These are phyloP conservation scores for Zele albiditarsus DNA, from an alignment of 2,888 invertebrate genomes.

Conservation along the genomic window DNA sequence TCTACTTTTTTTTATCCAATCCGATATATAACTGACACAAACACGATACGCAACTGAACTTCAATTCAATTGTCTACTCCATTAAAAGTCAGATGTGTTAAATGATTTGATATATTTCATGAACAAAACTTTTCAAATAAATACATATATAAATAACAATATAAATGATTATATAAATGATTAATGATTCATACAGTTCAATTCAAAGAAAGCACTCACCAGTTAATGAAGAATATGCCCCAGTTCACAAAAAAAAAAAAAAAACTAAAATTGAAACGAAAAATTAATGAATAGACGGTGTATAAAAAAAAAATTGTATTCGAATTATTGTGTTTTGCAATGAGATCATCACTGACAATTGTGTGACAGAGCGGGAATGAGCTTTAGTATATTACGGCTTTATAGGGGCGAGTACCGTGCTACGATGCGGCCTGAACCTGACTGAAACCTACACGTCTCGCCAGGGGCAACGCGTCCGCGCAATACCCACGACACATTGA, in stretches of 20 bases:
- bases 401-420: slow-evolving; percentile 43
- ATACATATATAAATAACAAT: background rate
- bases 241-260: background rate
- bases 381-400: background rate
- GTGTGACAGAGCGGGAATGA: slow-evolving; percentile 1
- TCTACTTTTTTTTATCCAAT: background rate
- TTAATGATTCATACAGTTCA: background rate
- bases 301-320: background rate
- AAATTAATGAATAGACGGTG: background rate
- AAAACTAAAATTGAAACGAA: background rate
- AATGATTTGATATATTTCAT: background rate
- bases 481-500: slow-evolving; percentile 45
- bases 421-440: slow-evolving; percentile 51
- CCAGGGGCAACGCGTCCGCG: slow-evolving; percentile 53
- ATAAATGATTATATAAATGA: background rate
- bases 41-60: background rate
- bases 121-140: background rate
- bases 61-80: background rate
- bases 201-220: slow-evolving; percentile 22
- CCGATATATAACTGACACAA: background rate
- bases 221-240: background rate
- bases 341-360: background rate
- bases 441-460: slow-evolving; percentile 49
- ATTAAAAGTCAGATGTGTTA: background rate
- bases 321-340: background rate